Conservation (phyloP, 2,113 vertebrate species). For the Hippocampus mohnikei region DNA sequence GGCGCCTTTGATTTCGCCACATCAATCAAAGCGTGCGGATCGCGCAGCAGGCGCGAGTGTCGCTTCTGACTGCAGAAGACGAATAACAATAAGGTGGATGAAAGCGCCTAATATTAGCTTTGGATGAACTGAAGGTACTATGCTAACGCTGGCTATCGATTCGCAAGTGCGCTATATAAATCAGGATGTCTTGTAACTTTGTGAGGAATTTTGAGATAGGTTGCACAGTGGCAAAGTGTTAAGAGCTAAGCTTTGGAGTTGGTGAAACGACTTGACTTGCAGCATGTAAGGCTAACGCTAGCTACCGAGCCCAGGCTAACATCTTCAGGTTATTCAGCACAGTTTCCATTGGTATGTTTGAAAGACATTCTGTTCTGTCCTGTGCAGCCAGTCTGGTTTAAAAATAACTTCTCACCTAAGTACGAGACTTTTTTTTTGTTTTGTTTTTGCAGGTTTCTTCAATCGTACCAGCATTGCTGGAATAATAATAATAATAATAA, state of each 20-base stretch:
- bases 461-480: background rate
- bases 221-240: background rate
- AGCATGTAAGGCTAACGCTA: background rate
- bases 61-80: background rate
- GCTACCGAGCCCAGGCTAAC: too few relatives aligned
- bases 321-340: background rate
- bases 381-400: too few relatives aligned
- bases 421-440: background rate
- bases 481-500: too few relatives aligned
- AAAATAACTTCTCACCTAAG: background rate
- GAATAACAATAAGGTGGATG: background rate
- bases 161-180: too few relatives aligned
- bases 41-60: background rate
- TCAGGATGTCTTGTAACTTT: background rate
- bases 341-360: too few relatives aligned
- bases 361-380: too few relatives aligned
- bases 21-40: background rate
- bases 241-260: background rate
- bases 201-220: background rate
- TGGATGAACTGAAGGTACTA: background rate
- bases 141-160: background rate
- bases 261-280: background rate
- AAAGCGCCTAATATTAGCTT: background rate
- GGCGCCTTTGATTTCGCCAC: background rate
- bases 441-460: constrained; percentile 16